phyloP scores from a whole-genome alignment of 2,797 vertebrate species.

The Cephalopachus bancanus region DNA sequence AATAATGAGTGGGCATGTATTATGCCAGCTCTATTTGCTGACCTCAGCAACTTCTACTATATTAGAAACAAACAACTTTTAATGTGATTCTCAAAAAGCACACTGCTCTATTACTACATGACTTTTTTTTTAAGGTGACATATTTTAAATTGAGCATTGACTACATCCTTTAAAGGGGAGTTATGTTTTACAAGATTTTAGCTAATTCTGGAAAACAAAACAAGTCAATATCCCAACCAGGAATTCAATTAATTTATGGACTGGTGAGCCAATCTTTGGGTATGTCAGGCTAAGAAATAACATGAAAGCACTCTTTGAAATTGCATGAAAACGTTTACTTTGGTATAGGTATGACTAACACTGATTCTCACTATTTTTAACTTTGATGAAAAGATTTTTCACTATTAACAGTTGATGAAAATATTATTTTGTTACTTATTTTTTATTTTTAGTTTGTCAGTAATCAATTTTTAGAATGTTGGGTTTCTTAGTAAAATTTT shows the following conservation, averaged over 20 bases:
- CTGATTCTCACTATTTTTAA: constrained; percentile 69
- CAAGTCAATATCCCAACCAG: constrained; percentile 57
- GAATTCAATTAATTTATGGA: constrained; percentile 63
- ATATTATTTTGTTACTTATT: not conserved
- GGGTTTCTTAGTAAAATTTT: constrained; percentile 62
- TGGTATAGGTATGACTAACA: constrained; percentile 74
- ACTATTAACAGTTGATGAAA: constrained; percentile 59
- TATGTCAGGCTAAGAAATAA: constrained; percentile 59
- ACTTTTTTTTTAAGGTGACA: constrained; percentile 75
- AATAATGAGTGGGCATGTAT: constrained; percentile 90
- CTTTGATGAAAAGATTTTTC: constrained; percentile 55
- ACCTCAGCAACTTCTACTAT: constrained; percentile 92
- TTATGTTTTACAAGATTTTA: constrained; percentile 76
- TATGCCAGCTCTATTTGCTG: constrained; percentile 90
- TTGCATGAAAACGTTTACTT: constrained; percentile 75
- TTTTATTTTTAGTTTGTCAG: constrained; percentile 35
- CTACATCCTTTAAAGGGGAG: constrained; percentile 74
- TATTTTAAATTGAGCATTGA: constrained; percentile 51
- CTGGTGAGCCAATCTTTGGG: constrained; percentile 66
- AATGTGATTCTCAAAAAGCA: constrained; percentile 91
- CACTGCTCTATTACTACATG: constrained; percentile 84
- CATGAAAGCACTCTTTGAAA: constrained; percentile 71
- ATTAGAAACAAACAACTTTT: constrained; percentile 92
- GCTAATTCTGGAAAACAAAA: constrained; percentile 57
- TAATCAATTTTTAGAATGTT: constrained; percentile 59